Conservation (phyloP, 2,888 invertebrate species). For the Drosophila mercatorum region DNA sequence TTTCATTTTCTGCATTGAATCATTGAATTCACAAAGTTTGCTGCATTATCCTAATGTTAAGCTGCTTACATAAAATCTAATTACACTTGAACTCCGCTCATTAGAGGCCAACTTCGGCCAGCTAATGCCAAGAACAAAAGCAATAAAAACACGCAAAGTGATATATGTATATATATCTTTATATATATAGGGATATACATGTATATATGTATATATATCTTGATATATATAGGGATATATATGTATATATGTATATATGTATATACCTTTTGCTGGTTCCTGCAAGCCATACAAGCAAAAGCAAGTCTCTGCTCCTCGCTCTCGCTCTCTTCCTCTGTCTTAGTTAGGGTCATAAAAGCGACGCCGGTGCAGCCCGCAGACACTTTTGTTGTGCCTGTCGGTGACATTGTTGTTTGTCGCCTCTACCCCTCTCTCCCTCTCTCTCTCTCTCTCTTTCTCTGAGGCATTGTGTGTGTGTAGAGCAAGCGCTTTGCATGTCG, state of each 20-base stretch:
- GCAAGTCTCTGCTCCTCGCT: background rate
- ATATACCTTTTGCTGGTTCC: conserved; percentile 13
- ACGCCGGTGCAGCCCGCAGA: conserved; percentile 59
- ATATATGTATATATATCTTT: conserved; percentile 8
- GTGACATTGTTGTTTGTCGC: conserved; percentile 37
- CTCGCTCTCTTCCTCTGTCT: background rate
- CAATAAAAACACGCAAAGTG: conserved; percentile 40
- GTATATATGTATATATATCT: background rate
- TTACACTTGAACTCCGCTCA: conserved; percentile 65
- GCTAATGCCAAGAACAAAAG: conserved; percentile 10
- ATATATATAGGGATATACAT: background rate
- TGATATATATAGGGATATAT: background rate
- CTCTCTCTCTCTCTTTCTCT: conserved; percentile 14
- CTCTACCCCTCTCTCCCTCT: background rate
- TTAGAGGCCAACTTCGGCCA: conserved; percentile 39
- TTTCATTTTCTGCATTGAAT: conserved; percentile 1
- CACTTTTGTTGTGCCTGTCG: conserved; percentile 56
- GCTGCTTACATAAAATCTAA: conserved; percentile 64
- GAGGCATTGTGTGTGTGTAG: conserved; percentile 3
- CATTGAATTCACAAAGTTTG: background rate
- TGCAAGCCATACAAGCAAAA: conserved; percentile 1
- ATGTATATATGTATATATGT: background rate
- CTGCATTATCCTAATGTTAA: conserved; percentile 35
- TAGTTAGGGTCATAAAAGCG: conserved; percentile 41
- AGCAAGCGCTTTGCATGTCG: conserved; percentile 57